Percentiles rank a stretch among this genome's conserved stretches.
phyloP scores from a whole-genome alignment of 2,797 vertebrate species.

The Danio tinwini region DNA sequence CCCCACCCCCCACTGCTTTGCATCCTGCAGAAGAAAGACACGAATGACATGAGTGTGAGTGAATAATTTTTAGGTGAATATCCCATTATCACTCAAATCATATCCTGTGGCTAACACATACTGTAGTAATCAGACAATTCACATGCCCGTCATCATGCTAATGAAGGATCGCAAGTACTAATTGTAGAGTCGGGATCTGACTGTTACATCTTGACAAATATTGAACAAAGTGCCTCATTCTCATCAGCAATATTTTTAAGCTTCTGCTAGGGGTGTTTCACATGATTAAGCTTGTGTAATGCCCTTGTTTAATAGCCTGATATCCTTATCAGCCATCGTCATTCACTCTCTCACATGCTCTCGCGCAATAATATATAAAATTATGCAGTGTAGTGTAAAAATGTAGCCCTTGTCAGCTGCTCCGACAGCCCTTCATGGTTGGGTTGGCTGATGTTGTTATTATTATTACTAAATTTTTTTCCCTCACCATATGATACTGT shows the following conservation, averaged over 20 bases:
- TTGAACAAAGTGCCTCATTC: slow-evolving; percentile 50
- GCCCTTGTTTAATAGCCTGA: slow-evolving; percentile 9
- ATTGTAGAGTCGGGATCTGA: slow-evolving; percentile 25
- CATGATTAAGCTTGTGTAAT: slow-evolving; percentile 28
- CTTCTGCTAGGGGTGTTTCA: slow-evolving; percentile 12
- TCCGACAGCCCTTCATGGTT: not conserved
- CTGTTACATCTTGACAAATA: slow-evolving; percentile 21
- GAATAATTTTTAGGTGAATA: slow-evolving; percentile 10
- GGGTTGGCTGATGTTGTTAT: not conserved
- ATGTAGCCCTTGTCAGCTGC: slow-evolving; percentile 10
- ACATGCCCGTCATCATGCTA: slow-evolving; percentile 15
- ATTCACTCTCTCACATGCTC: slow-evolving; percentile 25
- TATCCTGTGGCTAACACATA: slow-evolving; percentile 7
- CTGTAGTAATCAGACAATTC: slow-evolving; percentile 20
- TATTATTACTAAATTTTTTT: not conserved
- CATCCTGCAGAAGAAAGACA: not conserved
- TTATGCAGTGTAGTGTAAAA: slow-evolving; percentile 11
- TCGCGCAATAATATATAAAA: slow-evolving; percentile 5
- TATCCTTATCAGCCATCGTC: slow-evolving; percentile 23
- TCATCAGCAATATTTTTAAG: slow-evolving; percentile 16
- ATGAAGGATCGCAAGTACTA: not conserved
- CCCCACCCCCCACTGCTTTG: not conserved
- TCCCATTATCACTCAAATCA: slow-evolving; percentile 17
- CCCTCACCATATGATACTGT: not conserved
- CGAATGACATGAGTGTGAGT: not conserved